These are phyloP conservation scores for Diachrysia chrysitis DNA, from an alignment of 2,888 invertebrate species.

Conservation along the genomic window DNA sequence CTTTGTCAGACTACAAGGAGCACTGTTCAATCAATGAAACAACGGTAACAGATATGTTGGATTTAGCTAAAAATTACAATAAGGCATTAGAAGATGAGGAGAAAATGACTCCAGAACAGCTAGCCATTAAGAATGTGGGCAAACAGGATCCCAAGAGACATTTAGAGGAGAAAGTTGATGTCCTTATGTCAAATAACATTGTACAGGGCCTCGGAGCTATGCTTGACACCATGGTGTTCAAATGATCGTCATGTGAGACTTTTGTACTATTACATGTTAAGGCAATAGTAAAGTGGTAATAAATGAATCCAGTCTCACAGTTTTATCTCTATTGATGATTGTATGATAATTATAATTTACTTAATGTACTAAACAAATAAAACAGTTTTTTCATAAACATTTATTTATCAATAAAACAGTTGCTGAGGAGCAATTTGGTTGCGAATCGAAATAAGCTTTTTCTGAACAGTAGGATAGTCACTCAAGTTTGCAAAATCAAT, in stretches of 20 bases:
- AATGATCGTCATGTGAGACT: conserved; percentile 76
- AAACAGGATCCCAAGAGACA: conserved; percentile 99
- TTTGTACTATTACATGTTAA: conserved; percentile 70
- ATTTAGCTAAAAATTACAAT: conserved; percentile 98
- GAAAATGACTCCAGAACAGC: conserved; percentile 99
- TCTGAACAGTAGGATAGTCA: conserved; percentile 70
- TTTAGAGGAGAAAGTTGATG: conserved; percentile 99
- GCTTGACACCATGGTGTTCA: conserved; percentile 93
- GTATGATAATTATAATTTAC: conserved; percentile 80
- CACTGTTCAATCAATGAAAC: conserved; percentile 98
- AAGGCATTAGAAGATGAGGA: conserved; percentile 99
- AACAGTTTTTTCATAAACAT: conserved; percentile 62
- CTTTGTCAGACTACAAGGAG: conserved; percentile 96
- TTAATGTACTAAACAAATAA: conserved; percentile 78
- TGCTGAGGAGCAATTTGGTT: conserved; percentile 78
- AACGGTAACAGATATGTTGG: conserved; percentile 98
- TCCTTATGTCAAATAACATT: conserved; percentile 98
- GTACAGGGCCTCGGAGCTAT: conserved; percentile 99
- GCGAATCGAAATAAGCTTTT: conserved; percentile 69
- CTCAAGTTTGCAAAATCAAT: conserved; percentile 74
- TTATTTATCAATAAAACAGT: conserved; percentile 74
- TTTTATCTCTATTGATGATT: conserved; percentile 70
- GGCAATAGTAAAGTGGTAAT: conserved; percentile 77
- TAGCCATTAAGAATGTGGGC: conserved; percentile 99
- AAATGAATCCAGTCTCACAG: conserved; percentile 73